Evolutionary conservation across 2,113 vertebrate species (phyloP).

Genomic region (Thomomys bottae): DNA sequence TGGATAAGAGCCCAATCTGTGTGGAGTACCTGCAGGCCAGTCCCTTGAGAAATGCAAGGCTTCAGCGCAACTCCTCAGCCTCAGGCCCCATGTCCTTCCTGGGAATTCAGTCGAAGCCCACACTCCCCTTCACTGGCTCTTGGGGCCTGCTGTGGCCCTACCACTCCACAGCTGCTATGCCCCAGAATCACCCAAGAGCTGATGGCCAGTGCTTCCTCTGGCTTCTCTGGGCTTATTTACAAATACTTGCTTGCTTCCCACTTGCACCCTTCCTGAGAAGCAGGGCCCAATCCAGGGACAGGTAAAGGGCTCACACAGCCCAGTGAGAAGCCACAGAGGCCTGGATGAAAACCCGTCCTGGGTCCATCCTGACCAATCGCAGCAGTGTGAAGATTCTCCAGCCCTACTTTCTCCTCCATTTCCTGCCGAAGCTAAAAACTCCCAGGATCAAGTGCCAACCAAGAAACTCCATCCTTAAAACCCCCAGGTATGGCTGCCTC

Average conservation of each 20-base stretch:
- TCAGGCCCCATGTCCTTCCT: not conserved
- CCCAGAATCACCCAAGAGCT: not conserved
- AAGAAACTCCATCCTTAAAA: not conserved
- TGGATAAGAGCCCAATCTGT: too few relatives aligned
- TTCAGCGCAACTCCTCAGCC: too few relatives aligned
- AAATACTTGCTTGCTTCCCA: not conserved
- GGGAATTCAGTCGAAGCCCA: too few relatives aligned
- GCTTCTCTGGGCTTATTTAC: not conserved
- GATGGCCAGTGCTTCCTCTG: too few relatives aligned
- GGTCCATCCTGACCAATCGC: too few relatives aligned
- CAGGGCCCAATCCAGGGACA: not conserved
- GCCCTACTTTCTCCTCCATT: not conserved
- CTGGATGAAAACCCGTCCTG: fast-evolving
- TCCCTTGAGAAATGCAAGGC: not conserved
- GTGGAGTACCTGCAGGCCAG: not conserved
- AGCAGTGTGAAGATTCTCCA: not conserved
- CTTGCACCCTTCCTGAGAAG: not conserved
- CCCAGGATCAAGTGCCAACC: too few relatives aligned
- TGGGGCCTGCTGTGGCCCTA: fast-evolving
- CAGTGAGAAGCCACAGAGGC: fast-evolving
- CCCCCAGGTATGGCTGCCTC: too few relatives aligned
- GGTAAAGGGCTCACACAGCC: too few relatives aligned
- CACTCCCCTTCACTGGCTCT: not conserved
- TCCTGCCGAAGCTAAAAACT: not conserved
- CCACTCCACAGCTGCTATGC: not conserved